These are phyloP conservation scores for Gracilinanus agilis DNA, from an alignment of 2,113 vertebrate species.

Conservation along the genomic window DNA sequence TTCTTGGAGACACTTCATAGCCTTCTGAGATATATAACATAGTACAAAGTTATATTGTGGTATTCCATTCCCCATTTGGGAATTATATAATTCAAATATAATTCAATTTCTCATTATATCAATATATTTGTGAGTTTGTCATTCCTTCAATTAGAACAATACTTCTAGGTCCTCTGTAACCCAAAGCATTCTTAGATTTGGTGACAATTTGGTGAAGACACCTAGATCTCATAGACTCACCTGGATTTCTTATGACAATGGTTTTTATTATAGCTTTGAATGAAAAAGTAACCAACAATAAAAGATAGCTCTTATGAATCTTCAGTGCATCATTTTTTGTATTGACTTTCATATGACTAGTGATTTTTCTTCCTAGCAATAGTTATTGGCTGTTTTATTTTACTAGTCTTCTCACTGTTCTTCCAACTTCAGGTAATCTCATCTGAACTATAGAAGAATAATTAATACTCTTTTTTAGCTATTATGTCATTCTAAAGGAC, in stretches of 20 bases:
- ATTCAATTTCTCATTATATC: neutral
- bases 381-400: neutral
- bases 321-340: neutral
- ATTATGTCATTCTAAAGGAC: neutral
- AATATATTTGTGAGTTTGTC: neutral
- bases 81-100: neutral
- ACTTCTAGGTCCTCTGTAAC: neutral
- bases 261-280: neutral
- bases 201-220: neutral
- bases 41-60: neutral
- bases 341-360: neutral
- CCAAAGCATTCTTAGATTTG: neutral
- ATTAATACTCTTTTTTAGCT: neutral
- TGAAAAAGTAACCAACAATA: neutral
- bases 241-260: neutral
- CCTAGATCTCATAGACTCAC: neutral
- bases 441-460: neutral
- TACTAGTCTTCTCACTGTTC: neutral
- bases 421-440: neutral
- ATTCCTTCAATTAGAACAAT: neutral
- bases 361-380: neutral
- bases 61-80: neutral
- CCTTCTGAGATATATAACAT: neutral
- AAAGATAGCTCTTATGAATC: neutral
- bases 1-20: neutral